Percentiles rank a stretch among this genome's conserved stretches.
phyloP scores from a whole-genome alignment of 2,888 invertebrate species.

The Acrobasis suavella region DNA sequence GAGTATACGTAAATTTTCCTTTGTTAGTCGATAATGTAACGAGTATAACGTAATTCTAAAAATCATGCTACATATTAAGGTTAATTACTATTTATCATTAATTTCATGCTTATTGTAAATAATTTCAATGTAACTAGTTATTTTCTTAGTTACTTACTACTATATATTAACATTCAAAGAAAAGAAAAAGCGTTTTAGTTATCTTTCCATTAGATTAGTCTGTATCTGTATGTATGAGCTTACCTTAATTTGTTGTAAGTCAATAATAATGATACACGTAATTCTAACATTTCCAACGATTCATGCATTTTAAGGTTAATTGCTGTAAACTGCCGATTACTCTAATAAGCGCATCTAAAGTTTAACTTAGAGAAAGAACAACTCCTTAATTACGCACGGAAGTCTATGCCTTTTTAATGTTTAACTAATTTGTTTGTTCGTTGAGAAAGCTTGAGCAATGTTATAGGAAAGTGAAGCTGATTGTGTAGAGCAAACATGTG shows the following conservation, averaged over 20 bases:
- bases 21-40: slow-evolving; percentile 23
- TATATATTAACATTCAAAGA: no score
- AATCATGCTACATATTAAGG: slow-evolving; percentile 65
- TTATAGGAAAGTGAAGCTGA: slow-evolving; percentile 24
- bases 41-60: slow-evolving; percentile 47
- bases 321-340: slow-evolving; percentile 56
- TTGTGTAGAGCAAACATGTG: slow-evolving; percentile 14
- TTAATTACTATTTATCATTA: no score
- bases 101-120: no score
- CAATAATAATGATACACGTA: no score
- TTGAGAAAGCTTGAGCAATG: slow-evolving; percentile 27
- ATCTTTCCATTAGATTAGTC: no score
- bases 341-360: slow-evolving; percentile 68
- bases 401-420: slow-evolving; percentile 68
- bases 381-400: slow-evolving; percentile 73
- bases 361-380: slow-evolving; percentile 47
- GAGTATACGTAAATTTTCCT: slow-evolving; percentile 28
- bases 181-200: no score
- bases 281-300: no score
- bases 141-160: no score
- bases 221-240: no score
- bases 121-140: no score
- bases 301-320: slow-evolving; percentile 65
- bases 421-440: slow-evolving; percentile 69
- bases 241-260: no score